Base-by-base conservation (phyloP, 2,797 vertebrate species). In the Hippocampus kuda region DNA sequence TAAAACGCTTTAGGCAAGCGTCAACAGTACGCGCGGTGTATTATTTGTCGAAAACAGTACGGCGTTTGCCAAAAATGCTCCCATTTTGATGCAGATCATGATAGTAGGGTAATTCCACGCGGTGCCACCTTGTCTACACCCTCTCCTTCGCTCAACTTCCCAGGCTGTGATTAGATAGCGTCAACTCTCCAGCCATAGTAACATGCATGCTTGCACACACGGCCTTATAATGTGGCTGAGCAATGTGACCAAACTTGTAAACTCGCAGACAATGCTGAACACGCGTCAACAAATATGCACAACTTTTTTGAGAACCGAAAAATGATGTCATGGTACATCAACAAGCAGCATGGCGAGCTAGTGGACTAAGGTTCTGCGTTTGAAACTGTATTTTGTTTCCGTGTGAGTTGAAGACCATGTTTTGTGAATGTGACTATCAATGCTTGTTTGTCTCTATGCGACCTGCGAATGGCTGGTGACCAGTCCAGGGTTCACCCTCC, bases 81-180 rank as follows among this genome's bases (percentile, higher is more conserved):
- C 77, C 74, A 78, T 79, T 75, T 81, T 77, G 77, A 84, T 85
- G 73, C 60, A 65, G 68, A 75, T 74, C 73, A 56, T 72, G 80
- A 82, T 77, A 81, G 79, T 68, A 69, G 42, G 79, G 75, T 83
- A 86, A 88, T 88, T 84, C 77, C 75, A 69, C 57, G 71, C 70
- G 85, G 87, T 85, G 85, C 87, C 86, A 75, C 56, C 76, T 74
- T 85, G 86, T 88, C 85, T 88, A 78, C 70, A 15, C 72, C 27
- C 67, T 77, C 81, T 79, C 79, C 74, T 77, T 79, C 81, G 63
- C 79, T 84, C 81, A 86, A 79, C 85, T 89, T 85, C 81, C 70
- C 80, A 80, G 69, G 75, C 85, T 88, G 86, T 83, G 87, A 88
- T 87, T 85, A 88, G 85, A 87, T 87, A 82, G 81, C 53, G 78